Conservation (phyloP, 1,140 invertebrate genomes). For the Dendrolimus punctatus region DNA sequence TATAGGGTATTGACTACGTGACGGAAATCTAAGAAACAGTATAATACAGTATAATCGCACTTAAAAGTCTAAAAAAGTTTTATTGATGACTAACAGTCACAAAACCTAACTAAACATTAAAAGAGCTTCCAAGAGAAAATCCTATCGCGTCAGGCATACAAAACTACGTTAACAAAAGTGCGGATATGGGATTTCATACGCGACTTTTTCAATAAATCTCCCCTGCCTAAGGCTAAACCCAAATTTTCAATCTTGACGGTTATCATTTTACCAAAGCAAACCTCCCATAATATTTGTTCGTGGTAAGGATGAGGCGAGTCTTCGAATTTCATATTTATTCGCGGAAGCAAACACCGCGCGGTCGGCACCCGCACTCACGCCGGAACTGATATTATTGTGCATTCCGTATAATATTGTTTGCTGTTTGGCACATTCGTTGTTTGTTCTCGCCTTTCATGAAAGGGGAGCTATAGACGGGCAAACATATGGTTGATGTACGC, state of each 20-base stretch:
- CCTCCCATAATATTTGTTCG: conserved; percentile 65
- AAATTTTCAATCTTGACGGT: conserved; percentile 66
- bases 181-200: conserved; percentile 5
- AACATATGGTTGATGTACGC: conserved; percentile 57
- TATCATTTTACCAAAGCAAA: conserved; percentile 71
- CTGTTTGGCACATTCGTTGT: conserved; percentile 70
- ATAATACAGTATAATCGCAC: too few species aligned
- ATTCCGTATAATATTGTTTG: conserved; percentile 72
- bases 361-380: conserved; percentile 34
- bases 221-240: conserved; percentile 45
- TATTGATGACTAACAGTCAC: too few species aligned
- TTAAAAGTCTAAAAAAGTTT: too few species aligned
- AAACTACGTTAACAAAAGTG: not conserved
- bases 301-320: conserved; percentile 48
- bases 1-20: too few species aligned
- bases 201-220: conserved; percentile 25
- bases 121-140: too few species aligned
- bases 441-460: conserved; percentile 70
- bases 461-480: conserved; percentile 63
- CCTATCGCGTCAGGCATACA: too few species aligned
- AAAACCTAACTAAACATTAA: too few species aligned
- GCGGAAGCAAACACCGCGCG: conserved; percentile 54
- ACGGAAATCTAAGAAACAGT: too few species aligned
- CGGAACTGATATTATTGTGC: conserved; percentile 72
- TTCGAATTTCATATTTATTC: conserved; percentile 71